phyloP scores from a whole-genome alignment of 37 sponge, comb jelly and placozoan genomes.

The Dysidea cf. avara region DNA sequence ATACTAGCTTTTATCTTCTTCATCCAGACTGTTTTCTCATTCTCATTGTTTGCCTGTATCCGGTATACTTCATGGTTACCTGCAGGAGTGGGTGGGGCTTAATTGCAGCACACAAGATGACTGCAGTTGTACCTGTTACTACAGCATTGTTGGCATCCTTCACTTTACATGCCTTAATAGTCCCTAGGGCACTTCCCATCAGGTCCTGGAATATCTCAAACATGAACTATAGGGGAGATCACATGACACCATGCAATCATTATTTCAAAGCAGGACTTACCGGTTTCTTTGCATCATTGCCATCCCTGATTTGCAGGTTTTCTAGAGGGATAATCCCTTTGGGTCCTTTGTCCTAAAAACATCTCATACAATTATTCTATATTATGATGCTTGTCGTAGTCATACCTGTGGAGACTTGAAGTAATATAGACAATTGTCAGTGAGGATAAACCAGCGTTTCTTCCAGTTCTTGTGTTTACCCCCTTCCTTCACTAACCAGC shows the following conservation, averaged over 20 bases:
- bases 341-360: conserved; percentile 71
- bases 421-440: conserved; percentile 95
- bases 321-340: conserved; percentile 84
- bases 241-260: too few relatives aligned
- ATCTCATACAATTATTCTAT: too few relatives aligned
- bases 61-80: conserved; percentile 66
- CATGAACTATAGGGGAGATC: too few relatives aligned
- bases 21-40: conserved; percentile 81
- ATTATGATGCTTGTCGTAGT: conserved; percentile 8
- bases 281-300: conserved; percentile 41
- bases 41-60: conserved; percentile 46
- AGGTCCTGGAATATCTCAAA: too few relatives aligned
- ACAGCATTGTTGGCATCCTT: too few relatives aligned
- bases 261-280: conserved; percentile 66
- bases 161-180: too few relatives aligned
- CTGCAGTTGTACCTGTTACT: too few relatives aligned
- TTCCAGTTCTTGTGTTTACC: conserved; percentile 90
- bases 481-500: conserved; percentile 91
- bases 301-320: conserved; percentile 62
- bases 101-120: too few relatives aligned
- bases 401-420: conserved; percentile 68
- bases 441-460: conserved; percentile 87
- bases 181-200: too few relatives aligned
- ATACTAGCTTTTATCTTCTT: conserved; percentile 79
- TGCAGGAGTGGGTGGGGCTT: conserved; percentile 1